Base-by-base conservation (phyloP, 2,888 invertebrate species). In the Cosmia trapezina region DNA sequence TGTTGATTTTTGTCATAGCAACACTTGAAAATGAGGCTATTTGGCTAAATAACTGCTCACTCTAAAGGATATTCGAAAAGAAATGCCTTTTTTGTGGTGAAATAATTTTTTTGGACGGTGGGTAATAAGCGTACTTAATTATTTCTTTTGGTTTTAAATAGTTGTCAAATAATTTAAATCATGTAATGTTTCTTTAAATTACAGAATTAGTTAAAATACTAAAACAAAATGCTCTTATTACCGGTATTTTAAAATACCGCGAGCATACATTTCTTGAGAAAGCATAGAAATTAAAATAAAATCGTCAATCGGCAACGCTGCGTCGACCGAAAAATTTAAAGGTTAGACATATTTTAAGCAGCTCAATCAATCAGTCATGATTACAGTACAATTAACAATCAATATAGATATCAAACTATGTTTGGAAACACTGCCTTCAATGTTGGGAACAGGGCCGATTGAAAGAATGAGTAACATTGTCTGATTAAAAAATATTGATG, bases 271-370 rank as follows among this genome's bases (percentile, higher is more conserved):
- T 4, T 9, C 9, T 51, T 49, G 41, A 33, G 19, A 17, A 17
- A 56, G 7, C 33, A 33, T 28, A n/a, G 5, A 51, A 49, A 37
- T 60, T 49, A 67, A 62, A 59, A 41, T 65, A 72, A 73, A 80
- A 89, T 89, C 92, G 89, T 92, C 94, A 93, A 93, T 89, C 91
- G 92, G 90, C 89, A 93, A 92, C 90, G 85, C 89, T 89, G 84
- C 86, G 82, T 84, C 88, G 87, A 88, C 89, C 85, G 90, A 90
- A 87, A 88, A 86, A 86, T 88, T 78, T 88, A 91, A 94, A 95
- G 94, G 94, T 95, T 94, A 95, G 94, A 94, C 86, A 91, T 90
- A 91, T 85, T 92, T 92, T 94, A 93, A 94, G 93, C 86, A 87
- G 89, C 88, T 86, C 85, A 86, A 84, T 82, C 74, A 80, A 79